Conservation (phyloP, 2,888 invertebrate genomes). For the Ceraclea dissimilis region DNA sequence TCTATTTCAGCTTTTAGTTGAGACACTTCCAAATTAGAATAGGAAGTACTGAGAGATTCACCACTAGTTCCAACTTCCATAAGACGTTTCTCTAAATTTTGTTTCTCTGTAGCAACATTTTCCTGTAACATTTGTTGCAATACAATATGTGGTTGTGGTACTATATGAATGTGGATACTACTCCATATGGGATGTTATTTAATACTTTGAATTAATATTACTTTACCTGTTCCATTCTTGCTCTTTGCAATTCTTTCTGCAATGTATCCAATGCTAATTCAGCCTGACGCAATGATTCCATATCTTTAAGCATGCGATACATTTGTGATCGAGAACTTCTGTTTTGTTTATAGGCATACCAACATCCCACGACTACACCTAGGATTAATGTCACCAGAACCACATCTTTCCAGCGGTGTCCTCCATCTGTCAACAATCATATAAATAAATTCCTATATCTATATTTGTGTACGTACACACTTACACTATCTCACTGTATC, state of each 20-base stretch:
- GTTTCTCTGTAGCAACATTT: slow-evolving; percentile 71
- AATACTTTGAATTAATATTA: not conserved
- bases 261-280: slow-evolving; percentile 80
- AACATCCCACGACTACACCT: slow-evolving; percentile 80
- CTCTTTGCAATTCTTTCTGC: slow-evolving; percentile 77
- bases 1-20: slow-evolving; percentile 80
- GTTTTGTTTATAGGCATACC: slow-evolving; percentile 88
- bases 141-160: not conserved
- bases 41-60: slow-evolving; percentile 58
- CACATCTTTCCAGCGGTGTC: slow-evolving; percentile 82
- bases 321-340: slow-evolving; percentile 81
- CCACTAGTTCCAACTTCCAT: slow-evolving; percentile 65
- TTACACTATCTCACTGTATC: no score
- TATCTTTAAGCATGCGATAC: slow-evolving; percentile 86
- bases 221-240: slow-evolving; percentile 64
- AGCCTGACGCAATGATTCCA: slow-evolving; percentile 86
- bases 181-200: not conserved
- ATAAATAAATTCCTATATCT: not conserved
- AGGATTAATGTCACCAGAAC: slow-evolving; percentile 75
- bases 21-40: slow-evolving; percentile 72
- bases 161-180: no score
- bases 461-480: not conserved
- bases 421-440: slow-evolving; percentile 50
- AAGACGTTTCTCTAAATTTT: slow-evolving; percentile 71
- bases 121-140: slow-evolving; percentile 47